Conservation (phyloP, 2,113 vertebrate genomes). For the Ahaetulla prasina region DNA sequence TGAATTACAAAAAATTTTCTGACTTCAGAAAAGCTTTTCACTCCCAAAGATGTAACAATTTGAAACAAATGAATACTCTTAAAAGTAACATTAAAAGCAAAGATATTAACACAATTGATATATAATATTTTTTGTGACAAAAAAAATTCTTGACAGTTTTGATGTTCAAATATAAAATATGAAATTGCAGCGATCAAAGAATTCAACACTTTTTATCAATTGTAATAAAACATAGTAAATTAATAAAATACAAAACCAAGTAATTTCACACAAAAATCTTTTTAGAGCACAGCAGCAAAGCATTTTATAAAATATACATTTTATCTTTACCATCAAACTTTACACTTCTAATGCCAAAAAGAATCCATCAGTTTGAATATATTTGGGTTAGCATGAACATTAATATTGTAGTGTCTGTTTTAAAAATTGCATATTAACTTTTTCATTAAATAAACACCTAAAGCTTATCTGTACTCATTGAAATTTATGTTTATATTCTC, state of each 20-base stretch:
- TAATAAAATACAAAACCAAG: slow-evolving; percentile 30
- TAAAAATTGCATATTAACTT: slow-evolving; percentile 31
- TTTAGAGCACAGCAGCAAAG: slow-evolving; percentile 52
- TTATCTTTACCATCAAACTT: neutral
- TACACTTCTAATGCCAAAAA: neutral
- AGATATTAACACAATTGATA: rapidly evolving
- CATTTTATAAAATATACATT: neutral
- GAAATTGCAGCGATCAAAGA: neutral
- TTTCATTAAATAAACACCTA: neutral
- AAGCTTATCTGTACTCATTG: slow-evolving; percentile 22
- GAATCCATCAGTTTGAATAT: neutral
- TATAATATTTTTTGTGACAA: rapidly evolving
- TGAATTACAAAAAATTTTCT: neutral
- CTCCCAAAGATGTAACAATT: slow-evolving; percentile 22
- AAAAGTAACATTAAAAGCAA: neutral
- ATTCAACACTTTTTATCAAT: slow-evolving; percentile 20
- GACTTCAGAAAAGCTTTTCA: neutral
- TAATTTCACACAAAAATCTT: slow-evolving; percentile 16
- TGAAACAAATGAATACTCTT: neutral
- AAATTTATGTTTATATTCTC: neutral
- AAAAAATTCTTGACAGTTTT: slow-evolving; percentile 1
- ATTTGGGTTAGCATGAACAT: slow-evolving; percentile 49
- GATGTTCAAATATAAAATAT: slow-evolving; percentile 8
- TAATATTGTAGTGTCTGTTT: slow-evolving; percentile 55
- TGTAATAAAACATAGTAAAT: neutral